Conservation (phyloP, 2,888 invertebrate genomes). For the Gortyna flavago region DNA sequence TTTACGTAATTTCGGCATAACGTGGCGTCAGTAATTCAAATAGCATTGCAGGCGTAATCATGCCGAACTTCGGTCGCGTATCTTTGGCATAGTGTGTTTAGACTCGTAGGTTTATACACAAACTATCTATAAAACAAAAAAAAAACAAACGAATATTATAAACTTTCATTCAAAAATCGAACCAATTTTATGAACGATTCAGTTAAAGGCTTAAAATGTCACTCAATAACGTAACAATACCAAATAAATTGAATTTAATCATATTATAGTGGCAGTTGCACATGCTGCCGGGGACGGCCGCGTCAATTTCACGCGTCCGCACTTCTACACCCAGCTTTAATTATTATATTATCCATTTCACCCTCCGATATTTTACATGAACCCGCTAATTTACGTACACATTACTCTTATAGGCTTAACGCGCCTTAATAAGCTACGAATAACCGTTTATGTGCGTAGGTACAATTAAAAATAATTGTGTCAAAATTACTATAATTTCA, state of each 20-base stretch:
- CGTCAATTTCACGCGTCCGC: constrained; percentile 62
- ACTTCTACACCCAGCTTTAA: constrained; percentile 45
- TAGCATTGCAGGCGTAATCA: no score
- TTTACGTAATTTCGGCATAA: no score
- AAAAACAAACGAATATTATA: not conserved
- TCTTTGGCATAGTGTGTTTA: no score
- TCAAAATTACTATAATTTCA: constrained; percentile 46
- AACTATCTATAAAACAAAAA: not conserved
- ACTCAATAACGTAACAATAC: constrained; percentile 13
- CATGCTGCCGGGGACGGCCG: constrained; percentile 46
- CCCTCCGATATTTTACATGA: constrained; percentile 46
- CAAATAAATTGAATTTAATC: constrained; percentile 54
- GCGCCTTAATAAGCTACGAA: constrained; percentile 32
- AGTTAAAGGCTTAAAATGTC: constrained; percentile 30
- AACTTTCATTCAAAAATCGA: not conserved
- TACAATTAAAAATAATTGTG: constrained; percentile 51
- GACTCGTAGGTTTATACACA: no score
- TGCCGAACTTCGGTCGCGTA: no score
- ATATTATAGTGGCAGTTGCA: constrained; percentile 43
- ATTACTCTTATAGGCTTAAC: constrained; percentile 30
- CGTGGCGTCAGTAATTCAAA: no score
- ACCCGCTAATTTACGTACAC: constrained; percentile 40
- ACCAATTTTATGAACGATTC: constrained; percentile 8
- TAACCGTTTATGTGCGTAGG: constrained; percentile 20
- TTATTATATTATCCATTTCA: constrained; percentile 55